These are phyloP conservation scores for Xylophagus ater DNA, from an alignment of 2,888 invertebrate species.

Conservation along the genomic window DNA sequence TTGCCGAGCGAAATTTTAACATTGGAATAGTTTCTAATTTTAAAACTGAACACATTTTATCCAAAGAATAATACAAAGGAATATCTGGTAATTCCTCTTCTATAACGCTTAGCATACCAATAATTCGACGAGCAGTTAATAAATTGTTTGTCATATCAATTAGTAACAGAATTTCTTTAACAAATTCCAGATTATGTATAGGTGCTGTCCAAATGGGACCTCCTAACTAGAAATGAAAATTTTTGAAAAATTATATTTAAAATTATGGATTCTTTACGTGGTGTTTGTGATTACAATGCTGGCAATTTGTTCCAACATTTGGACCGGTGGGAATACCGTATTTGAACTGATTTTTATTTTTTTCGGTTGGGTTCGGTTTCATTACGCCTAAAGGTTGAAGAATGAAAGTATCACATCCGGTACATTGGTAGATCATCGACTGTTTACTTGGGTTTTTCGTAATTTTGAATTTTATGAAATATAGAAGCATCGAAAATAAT, in stretches of 20 bases:
- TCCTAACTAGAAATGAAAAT: conserved; percentile 49
- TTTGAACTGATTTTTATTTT: conserved; percentile 48
- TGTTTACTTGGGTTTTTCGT: conserved; percentile 55
- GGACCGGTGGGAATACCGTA: conserved; percentile 60
- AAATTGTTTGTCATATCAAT: conserved; percentile 40
- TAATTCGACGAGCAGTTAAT: conserved; percentile 61
- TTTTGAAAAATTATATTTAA: not conserved
- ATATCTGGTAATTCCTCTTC: conserved; percentile 70
- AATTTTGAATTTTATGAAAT: not conserved
- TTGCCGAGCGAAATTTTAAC: conserved; percentile 65
- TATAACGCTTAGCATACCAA: conserved; percentile 71
- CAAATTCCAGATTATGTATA: conserved; percentile 71
- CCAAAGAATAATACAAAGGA: conserved; percentile 80
- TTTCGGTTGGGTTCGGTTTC: conserved; percentile 47
- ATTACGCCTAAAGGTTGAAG: conserved; percentile 64
- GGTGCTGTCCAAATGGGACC: conserved; percentile 92
- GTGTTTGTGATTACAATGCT: conserved; percentile 62
- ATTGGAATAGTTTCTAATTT: conserved; percentile 62
- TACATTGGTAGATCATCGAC: conserved; percentile 80
- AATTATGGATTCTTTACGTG: conserved; percentile 49
- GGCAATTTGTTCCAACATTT: conserved; percentile 53
- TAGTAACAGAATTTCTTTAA: conserved; percentile 51
- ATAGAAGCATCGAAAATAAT: not conserved
- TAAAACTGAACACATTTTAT: conserved; percentile 61
- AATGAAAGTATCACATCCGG: conserved; percentile 72